These are phyloP conservation scores for Sigmodon hispidus DNA, from an alignment of 2,113 vertebrate genomes.

Conservation along the genomic window DNA sequence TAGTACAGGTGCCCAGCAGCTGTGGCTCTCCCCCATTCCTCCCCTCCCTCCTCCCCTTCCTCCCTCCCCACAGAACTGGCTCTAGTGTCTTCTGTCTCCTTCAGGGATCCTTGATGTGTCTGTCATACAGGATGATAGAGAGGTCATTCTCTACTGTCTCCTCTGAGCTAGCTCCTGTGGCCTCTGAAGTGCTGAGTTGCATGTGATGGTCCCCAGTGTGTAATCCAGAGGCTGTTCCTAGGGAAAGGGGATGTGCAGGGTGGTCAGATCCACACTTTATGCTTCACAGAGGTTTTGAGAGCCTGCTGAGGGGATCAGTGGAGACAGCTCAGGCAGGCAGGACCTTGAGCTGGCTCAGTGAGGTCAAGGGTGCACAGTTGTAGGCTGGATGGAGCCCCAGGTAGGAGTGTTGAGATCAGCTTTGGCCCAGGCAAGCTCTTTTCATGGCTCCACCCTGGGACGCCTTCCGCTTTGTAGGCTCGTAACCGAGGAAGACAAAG, in stretches of 20 bases:
- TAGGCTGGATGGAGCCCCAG: neutral
- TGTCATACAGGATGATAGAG: neutral
- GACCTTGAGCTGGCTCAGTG: neutral
- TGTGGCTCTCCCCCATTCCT: neutral
- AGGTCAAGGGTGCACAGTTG: neutral
- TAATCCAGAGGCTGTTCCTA: neutral
- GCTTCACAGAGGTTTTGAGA: neutral
- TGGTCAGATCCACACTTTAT: neutral
- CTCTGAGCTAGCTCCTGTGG: neutral
- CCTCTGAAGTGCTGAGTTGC: accelerated
- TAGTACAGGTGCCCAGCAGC: neutral
- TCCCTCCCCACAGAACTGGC: neutral
- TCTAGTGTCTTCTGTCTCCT: neutral
- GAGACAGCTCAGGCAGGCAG: neutral
- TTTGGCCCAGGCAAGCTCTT: neutral
- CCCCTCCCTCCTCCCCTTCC: accelerated
- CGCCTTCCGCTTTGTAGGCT: constrained; percentile 50
- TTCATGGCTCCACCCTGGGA: neutral
- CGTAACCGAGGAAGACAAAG: constrained; percentile 56
- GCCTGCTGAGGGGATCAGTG: neutral
- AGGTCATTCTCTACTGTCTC: neutral
- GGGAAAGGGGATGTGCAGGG: neutral
- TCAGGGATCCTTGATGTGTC: neutral
- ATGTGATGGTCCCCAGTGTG: neutral
- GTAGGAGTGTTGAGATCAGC: constrained; percentile 57